Conservation (phyloP, 2,797 vertebrate species). For the Chloroceryle amazona region DNA sequence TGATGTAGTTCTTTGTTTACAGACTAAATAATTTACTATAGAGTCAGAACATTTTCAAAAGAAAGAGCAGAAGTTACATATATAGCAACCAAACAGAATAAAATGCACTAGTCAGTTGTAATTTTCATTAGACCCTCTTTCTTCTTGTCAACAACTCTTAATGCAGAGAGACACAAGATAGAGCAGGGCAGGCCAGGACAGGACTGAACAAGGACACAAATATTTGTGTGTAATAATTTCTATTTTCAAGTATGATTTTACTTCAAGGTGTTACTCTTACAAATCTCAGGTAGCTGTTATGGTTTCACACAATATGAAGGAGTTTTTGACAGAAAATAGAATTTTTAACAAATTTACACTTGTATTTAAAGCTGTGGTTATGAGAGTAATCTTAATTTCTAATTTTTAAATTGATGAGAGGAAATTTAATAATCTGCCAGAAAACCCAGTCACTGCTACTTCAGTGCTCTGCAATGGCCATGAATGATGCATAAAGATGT, state of each 20-base stretch:
- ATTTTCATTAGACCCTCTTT: slow-evolving; percentile 25
- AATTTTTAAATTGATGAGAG: not conserved
- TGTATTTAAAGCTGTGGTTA: not conserved
- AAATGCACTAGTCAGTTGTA: not conserved
- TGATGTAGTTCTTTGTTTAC: slow-evolving; percentile 52
- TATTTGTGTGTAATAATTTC: not conserved
- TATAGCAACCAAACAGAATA: slow-evolving; percentile 15
- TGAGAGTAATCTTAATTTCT: not conserved
- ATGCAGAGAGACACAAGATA: not conserved
- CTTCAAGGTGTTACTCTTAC: not conserved
- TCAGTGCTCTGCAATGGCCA: not conserved
- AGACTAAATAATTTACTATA: slow-evolving; percentile 37
- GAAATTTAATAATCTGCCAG: not conserved
- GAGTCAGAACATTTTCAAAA: slow-evolving; percentile 35
- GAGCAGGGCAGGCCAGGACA: not conserved
- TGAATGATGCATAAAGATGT: not conserved
- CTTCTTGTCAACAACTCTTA: not conserved
- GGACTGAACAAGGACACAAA: not conserved
- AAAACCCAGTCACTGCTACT: not conserved
- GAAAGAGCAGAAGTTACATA: slow-evolving; percentile 36
- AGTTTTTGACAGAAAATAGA: not conserved
- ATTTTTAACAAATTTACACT: not conserved
- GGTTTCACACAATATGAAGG: not conserved
- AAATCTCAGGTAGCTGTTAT: not conserved
- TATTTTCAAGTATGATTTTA: not conserved